These are phyloP conservation scores for Ectobius pallidus DNA, from an alignment of 2,888 invertebrate genomes.

Conservation along the genomic window DNA sequence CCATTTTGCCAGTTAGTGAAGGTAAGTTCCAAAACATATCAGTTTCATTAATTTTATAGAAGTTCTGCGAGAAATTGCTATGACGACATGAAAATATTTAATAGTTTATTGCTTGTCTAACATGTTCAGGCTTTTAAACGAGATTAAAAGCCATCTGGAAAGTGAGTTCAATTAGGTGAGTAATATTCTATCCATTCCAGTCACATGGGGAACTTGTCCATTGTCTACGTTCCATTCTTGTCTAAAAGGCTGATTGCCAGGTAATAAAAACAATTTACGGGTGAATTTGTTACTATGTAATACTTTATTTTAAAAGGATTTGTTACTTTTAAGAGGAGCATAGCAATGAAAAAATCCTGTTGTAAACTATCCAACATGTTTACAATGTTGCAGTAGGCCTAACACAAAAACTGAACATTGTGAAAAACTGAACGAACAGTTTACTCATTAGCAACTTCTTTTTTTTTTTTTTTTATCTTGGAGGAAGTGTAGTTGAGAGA, in stretches of 20 bases:
- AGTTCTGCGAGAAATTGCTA: too few relatives aligned
- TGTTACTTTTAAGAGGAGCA: neutral
- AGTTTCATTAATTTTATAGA: too few relatives aligned
- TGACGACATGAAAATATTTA: neutral
- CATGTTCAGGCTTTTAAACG: neutral
- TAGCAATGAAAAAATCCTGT: neutral
- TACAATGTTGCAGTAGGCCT: too few relatives aligned
- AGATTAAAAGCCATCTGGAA: neutral
- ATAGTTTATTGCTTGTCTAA: neutral
- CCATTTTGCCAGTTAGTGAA: too few relatives aligned
- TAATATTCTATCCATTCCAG: neutral
- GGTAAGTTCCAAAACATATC: too few relatives aligned
- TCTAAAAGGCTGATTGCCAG: slow-evolving; percentile 28
- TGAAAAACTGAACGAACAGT: too few relatives aligned
- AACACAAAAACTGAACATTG: too few relatives aligned
- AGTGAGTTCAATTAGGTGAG: neutral
- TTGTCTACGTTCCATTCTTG: slow-evolving; percentile 13
- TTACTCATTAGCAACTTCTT: too few relatives aligned
- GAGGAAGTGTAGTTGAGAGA: too few relatives aligned
- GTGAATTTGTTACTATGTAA: slow-evolving; percentile 35
- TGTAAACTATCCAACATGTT: neutral
- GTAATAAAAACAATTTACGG: slow-evolving; percentile 21
- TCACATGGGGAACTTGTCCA: neutral
- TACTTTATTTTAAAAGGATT: slow-evolving; percentile 37
- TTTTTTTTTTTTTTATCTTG: too few relatives aligned